These are phyloP conservation scores for Grus americana DNA, from an alignment of 2,113 vertebrate species.

Conservation along the genomic window DNA sequence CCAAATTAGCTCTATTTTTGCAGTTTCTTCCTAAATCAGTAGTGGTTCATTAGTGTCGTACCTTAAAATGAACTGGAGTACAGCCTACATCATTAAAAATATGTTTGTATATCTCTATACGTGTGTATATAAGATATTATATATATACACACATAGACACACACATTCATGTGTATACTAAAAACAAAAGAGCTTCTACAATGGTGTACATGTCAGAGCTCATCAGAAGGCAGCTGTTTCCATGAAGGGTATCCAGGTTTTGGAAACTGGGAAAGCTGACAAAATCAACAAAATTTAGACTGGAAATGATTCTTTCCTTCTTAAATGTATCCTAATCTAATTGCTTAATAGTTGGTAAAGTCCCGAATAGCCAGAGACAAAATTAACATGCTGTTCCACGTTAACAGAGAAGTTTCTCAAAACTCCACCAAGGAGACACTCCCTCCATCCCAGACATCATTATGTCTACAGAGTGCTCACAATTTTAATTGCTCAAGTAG, in stretches of 20 bases:
- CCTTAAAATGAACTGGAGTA: neutral
- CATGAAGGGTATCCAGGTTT: neutral
- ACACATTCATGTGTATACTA: neutral
- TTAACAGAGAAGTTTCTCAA: neutral
- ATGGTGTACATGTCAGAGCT: neutral
- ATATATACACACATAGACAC: no score
- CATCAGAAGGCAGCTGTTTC: neutral
- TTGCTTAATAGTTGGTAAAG: neutral
- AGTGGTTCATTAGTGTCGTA: neutral
- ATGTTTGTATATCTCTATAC: neutral
- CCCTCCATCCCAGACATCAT: fast-evolving
- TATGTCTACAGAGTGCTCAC: neutral
- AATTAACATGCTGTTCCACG: neutral
- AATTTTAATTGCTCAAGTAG: neutral
- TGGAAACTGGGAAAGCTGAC: neutral
- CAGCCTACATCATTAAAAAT: neutral
- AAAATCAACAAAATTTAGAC: neutral
- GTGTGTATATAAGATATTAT: neutral
- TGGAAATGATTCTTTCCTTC: neutral
- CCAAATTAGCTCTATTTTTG: neutral
- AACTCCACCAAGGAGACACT: neutral
- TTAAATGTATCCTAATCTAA: neutral
- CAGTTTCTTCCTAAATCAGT: neutral
- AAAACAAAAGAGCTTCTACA: neutral
- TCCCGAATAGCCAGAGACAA: neutral